Evolutionary conservation across 2,888 invertebrate species (phyloP).

Genomic region (Tipula helvola): DNA sequence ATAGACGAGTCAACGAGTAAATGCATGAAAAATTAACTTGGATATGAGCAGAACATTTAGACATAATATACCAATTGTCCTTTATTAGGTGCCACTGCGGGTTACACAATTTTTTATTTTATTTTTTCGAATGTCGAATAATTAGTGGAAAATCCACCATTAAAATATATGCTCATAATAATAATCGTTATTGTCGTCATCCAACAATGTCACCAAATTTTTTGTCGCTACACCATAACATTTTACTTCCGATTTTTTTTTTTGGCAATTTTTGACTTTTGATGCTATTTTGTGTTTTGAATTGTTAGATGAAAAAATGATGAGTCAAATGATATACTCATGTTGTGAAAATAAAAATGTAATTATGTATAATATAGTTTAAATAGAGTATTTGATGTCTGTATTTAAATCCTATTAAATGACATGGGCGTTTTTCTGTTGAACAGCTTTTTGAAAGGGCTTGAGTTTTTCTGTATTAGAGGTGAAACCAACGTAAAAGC

Average conservation of each 20-base stretch:
- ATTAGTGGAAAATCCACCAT: not conserved
- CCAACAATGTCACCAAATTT: not conserved
- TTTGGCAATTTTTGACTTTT: not conserved
- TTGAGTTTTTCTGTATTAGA: too few species aligned
- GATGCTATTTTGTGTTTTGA: not conserved
- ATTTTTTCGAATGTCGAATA: not conserved
- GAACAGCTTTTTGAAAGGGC: too few species aligned
- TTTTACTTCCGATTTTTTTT: not conserved
- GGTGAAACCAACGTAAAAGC: too few species aligned
- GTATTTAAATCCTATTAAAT: too few species aligned
- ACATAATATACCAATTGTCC: not conserved
- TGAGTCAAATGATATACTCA: not conserved
- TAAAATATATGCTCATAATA: not conserved
- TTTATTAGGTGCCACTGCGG: not conserved
- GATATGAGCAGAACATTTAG: not conserved
- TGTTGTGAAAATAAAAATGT: not conserved
- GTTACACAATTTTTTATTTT: not conserved
- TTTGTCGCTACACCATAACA: not conserved
- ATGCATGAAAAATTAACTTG: not conserved
- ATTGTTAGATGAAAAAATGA: not conserved
- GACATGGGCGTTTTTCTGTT: too few species aligned
- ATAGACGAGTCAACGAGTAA: not conserved
- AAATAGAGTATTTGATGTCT: too few species aligned
- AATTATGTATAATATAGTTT: not conserved
- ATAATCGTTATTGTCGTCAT: not conserved